Percentiles rank a stretch among this genome's conserved stretches.
phyloP scores from a whole-genome alignment of 2,797 vertebrate genomes.

The Saxicola maurus region DNA sequence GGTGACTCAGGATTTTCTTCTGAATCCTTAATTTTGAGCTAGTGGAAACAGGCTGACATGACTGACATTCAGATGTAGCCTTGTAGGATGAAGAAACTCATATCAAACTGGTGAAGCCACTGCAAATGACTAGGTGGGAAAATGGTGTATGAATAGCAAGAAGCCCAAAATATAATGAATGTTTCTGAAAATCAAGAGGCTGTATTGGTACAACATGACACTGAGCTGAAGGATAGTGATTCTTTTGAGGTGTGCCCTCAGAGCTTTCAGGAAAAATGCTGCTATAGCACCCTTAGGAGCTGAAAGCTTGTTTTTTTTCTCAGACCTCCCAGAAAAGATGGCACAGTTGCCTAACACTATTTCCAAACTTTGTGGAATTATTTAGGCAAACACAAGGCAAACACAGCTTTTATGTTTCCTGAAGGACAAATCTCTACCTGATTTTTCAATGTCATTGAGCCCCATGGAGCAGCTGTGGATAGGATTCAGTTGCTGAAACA shows the following conservation, averaged over 20 bases:
- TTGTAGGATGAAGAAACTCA: background rate
- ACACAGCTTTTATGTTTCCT: background rate
- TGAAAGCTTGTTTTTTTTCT: background rate
- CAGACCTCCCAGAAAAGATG: background rate
- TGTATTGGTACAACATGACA: background rate
- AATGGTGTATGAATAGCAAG: background rate
- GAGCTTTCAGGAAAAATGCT: background rate
- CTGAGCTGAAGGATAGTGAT: background rate
- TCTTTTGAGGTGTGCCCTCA: background rate
- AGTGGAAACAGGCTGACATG: background rate
- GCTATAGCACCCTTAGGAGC: background rate
- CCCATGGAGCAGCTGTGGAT: background rate
- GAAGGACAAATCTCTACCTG: background rate
- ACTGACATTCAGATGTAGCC: background rate
- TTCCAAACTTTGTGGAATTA: background rate
- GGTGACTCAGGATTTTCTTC: background rate
- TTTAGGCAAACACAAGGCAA: background rate
- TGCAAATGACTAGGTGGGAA: background rate
- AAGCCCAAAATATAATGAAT: background rate
- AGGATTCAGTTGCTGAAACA: background rate
- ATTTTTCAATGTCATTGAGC: background rate
- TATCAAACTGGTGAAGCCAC: background rate
- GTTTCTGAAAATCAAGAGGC: background rate
- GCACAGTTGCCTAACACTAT: rapidly evolving
- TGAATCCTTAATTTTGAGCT: background rate